A percentile compares a stretch with the other conserved stretches of the same genome.
phyloP scores from a whole-genome alignment of 1,140 invertebrate species.

The Lordiphosa stackelbergi region DNA sequence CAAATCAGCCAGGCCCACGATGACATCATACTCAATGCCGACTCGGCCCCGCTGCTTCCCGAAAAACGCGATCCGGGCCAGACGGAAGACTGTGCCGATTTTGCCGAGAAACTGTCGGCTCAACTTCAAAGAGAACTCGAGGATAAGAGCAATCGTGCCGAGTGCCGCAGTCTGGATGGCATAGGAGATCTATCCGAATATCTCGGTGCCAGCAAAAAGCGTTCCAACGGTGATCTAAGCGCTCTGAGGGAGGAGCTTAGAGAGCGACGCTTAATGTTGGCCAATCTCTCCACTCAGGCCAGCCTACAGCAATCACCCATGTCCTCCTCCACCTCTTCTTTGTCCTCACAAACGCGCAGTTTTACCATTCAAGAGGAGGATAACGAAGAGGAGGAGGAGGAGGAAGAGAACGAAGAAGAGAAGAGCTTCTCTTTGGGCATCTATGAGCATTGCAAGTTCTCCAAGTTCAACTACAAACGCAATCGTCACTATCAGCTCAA shows the following conservation, averaged over 20 bases:
- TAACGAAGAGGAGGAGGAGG: slow-evolving; percentile 67
- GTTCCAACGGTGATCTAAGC: slow-evolving; percentile 79
- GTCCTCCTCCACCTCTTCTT: slow-evolving; percentile 67
- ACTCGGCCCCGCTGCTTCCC: slow-evolving; percentile 51
- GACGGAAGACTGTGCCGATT: slow-evolving; percentile 84
- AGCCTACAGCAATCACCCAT: slow-evolving; percentile 76
- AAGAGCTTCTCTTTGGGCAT: slow-evolving; percentile 66
- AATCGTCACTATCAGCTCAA: slow-evolving; percentile 69
- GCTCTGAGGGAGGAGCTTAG: slow-evolving; percentile 80
- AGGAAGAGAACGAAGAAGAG: slow-evolving; percentile 65
- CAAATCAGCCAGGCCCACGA: slow-evolving; percentile 52
- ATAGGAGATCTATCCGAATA: slow-evolving; percentile 55
- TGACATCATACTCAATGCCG: slow-evolving; percentile 69
- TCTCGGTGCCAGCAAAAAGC: slow-evolving; percentile 50
- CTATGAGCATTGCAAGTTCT: slow-evolving; percentile 73
- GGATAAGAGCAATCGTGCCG: slow-evolving; percentile 78
- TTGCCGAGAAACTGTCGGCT: slow-evolving; percentile 86
- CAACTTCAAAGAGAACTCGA: slow-evolving; percentile 87
- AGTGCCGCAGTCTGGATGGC: slow-evolving; percentile 55
- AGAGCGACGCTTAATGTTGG: slow-evolving; percentile 76
- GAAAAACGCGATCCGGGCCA: slow-evolving; percentile 45
- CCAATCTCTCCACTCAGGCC: slow-evolving; percentile 78
- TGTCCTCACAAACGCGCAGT: slow-evolving; percentile 72
- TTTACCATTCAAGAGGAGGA: slow-evolving; percentile 75
- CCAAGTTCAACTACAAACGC: slow-evolving; percentile 71